Evolutionary conservation across 1,140 invertebrate species (phyloP).

Genomic region (Drosophila prosaltans): DNA sequence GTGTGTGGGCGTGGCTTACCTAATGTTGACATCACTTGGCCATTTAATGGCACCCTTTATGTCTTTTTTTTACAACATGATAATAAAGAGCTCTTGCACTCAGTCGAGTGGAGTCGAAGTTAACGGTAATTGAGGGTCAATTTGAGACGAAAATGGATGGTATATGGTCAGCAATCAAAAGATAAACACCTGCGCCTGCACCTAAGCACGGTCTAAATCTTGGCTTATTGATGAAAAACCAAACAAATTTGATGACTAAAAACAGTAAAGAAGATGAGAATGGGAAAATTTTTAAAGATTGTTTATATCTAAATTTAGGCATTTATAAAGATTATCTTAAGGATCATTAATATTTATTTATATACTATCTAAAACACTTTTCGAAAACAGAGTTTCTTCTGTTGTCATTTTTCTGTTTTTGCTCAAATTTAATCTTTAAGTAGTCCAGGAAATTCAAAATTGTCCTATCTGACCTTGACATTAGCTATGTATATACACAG

Average conservation of each 20-base stretch:
- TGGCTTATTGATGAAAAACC: background rate
- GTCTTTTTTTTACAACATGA: conserved; percentile 48
- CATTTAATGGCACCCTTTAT: conserved; percentile 68
- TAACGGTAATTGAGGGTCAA: conserved; percentile 44
- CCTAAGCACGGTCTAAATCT: background rate
- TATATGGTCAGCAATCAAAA: conserved; percentile 2
- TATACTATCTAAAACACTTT: background rate
- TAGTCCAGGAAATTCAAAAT: background rate
- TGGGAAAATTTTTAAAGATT: too few species aligned
- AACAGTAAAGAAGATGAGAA: too few species aligned
- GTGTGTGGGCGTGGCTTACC: conserved; percentile 42
- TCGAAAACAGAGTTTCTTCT: background rate
- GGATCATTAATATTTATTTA: too few species aligned
- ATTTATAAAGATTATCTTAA: too few species aligned
- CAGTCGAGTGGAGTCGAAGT: conserved; percentile 26
- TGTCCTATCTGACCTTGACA: background rate
- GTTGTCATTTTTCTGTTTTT: background rate
- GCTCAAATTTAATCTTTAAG: background rate
- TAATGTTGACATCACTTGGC: conserved; percentile 76
- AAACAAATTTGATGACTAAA: background rate
- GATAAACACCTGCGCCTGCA: background rate
- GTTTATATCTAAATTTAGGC: too few species aligned
- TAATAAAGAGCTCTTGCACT: conserved; percentile 37
- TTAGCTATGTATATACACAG: background rate
- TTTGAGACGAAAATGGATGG: conserved; percentile 19